Conservation (phyloP, 2,888 invertebrate species). For the Drosophila imparisetae region DNA sequence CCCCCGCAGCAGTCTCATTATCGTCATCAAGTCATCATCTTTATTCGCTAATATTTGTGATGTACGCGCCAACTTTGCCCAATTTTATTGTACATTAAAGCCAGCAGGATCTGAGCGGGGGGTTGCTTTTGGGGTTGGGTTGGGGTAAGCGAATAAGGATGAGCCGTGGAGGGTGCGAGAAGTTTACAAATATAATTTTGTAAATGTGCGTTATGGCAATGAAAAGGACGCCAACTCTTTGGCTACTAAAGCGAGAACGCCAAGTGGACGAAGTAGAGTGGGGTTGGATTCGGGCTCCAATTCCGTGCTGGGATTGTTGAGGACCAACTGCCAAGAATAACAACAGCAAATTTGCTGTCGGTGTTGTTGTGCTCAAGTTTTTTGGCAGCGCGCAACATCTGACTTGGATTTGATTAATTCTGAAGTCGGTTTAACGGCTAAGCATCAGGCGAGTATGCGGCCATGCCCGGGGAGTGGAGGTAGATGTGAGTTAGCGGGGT, state of each 20-base stretch:
- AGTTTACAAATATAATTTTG: constrained; percentile 78
- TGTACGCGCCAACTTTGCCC: constrained; percentile 72
- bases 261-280: constrained; percentile 32
- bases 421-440: constrained; percentile 79
- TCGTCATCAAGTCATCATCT: constrained; percentile 77
- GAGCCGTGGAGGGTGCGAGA: constrained; percentile 39
- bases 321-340: constrained; percentile 62
- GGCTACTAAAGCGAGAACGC: constrained; percentile 32
- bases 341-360: constrained; percentile 65
- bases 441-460: constrained; percentile 27
- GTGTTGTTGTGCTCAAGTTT: constrained; percentile 68
- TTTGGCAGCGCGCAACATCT: constrained; percentile 78
- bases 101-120: constrained; percentile 20
- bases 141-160: neutral
- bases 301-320: constrained; percentile 21
- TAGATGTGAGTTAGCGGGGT: neutral
- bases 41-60: constrained; percentile 79
- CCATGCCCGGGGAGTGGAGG: too few species aligned
- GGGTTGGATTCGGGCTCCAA: neutral
- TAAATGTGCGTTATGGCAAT: constrained; percentile 79
- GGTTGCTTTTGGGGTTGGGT: neutral
- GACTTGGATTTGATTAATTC: constrained; percentile 77
- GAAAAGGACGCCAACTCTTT: constrained; percentile 69
- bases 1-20: constrained; percentile 55
- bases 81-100: constrained; percentile 78